These are phyloP conservation scores for Aurelia aurita DNA, from an alignment of 30 jellyfish, hydroid and myxozoan genomes.

Conservation along the genomic window DNA sequence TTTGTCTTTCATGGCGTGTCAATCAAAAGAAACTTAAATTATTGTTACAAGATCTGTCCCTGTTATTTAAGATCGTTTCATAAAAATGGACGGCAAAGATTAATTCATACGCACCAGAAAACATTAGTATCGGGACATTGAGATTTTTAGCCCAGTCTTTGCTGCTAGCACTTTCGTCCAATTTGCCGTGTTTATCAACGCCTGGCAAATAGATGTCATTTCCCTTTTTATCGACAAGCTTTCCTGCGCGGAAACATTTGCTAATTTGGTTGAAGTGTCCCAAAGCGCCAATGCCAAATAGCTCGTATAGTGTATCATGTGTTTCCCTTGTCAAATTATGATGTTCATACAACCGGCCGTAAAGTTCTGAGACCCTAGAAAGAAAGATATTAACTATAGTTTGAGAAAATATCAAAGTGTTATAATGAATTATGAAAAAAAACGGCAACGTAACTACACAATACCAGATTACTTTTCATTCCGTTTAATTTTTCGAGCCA, in stretches of 20 bases:
- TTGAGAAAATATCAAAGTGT: no score
- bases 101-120: slow-evolving; percentile 27
- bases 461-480: no score
- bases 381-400: neutral
- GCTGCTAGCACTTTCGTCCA: neutral
- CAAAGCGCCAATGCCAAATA: slow-evolving; percentile 44
- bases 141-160: neutral
- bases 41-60: no score
- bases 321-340: slow-evolving; percentile 29
- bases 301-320: slow-evolving; percentile 58
- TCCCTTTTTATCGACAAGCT: slow-evolving; percentile 35
- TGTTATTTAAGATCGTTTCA: no score
- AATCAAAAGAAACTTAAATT: no score
- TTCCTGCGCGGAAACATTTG: slow-evolving; percentile 18
- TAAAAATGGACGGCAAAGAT: no score
- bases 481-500: no score
- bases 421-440: no score
- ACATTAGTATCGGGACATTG: slow-evolving; percentile 26
- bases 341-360: slow-evolving; percentile 52
- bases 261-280: slow-evolving; percentile 35
- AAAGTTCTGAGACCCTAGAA: slow-evolving; percentile 33
- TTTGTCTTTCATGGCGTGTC: no score
- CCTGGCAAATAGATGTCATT: slow-evolving; percentile 54
- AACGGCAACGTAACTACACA: no score
- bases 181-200: slow-evolving; percentile 14